Evolutionary conservation across 2,113 vertebrate genomes (phyloP).

Genomic region (Nesogale talazaci): DNA sequence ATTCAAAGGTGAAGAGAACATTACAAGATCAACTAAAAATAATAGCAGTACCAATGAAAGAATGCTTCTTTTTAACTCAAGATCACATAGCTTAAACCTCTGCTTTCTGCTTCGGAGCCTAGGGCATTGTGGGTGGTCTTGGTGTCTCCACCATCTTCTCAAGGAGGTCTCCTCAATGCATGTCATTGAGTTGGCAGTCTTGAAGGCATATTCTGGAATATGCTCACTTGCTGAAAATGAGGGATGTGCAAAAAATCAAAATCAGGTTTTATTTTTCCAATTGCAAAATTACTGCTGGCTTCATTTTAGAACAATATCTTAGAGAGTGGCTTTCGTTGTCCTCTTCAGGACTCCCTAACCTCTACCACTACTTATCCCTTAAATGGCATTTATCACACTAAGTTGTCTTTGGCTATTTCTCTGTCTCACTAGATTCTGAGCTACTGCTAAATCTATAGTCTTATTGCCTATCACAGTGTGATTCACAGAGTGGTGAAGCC

Average conservation of each 20-base stretch:
- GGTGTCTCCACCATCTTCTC: background rate
- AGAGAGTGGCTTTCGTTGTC: background rate
- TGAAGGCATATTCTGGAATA: background rate
- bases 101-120: background rate
- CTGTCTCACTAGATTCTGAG: background rate
- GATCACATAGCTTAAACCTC: background rate
- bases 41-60: background rate
- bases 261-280: background rate
- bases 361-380: background rate
- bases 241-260: background rate
- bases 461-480: background rate
- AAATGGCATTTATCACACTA: background rate
- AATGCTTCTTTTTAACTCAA: constrained; percentile 22
- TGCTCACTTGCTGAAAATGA: background rate
- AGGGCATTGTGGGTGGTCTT: background rate
- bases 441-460: background rate
- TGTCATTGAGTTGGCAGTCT: background rate
- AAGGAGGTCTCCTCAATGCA: background rate
- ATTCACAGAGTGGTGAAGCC: background rate
- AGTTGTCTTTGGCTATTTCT: background rate
- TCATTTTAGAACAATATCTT: constrained; percentile 3
- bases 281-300: background rate
- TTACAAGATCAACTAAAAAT: background rate
- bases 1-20: background rate
- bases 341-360: background rate